Evolutionary conservation across 2,113 vertebrate species (phyloP).

Genomic region (Cottus gobio): DNA sequence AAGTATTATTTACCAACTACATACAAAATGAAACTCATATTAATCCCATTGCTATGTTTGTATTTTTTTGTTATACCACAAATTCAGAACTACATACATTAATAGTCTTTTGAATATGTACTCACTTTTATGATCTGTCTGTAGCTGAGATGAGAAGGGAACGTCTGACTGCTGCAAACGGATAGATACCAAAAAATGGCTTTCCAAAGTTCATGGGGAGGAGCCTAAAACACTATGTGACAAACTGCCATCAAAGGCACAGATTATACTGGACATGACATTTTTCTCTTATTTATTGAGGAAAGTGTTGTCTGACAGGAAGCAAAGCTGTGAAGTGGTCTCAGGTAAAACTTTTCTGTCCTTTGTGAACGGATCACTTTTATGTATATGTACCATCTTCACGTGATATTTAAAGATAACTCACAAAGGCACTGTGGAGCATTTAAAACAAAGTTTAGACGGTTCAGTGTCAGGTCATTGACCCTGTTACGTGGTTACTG

Average conservation of each 20-base stretch:
- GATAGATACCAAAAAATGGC: not conserved
- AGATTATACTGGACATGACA: not conserved
- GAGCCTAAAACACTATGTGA: slow-evolving; percentile 43
- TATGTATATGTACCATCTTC: not conserved
- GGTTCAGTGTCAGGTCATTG: slow-evolving; percentile 53
- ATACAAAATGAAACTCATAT: not conserved
- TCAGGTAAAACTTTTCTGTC: not conserved
- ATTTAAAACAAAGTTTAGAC: slow-evolving; percentile 36
- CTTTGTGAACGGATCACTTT: not conserved
- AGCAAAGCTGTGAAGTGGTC: not conserved
- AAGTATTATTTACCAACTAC: not conserved
- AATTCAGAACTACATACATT: not conserved
- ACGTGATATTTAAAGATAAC: not conserved
- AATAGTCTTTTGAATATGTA: slow-evolving; percentile 1
- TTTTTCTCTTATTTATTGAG: not conserved
- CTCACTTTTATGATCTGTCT: slow-evolving; percentile 44
- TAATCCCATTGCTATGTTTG: not conserved
- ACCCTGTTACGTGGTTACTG: slow-evolving; percentile 63
- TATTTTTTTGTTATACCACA: not conserved
- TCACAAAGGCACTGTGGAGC: slow-evolving; percentile 1
- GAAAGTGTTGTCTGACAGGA: not conserved
- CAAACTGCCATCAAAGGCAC: not conserved
- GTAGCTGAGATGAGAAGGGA: slow-evolving; percentile 16
- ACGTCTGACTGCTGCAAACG: slow-evolving; percentile 3
- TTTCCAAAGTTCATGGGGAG: slow-evolving; percentile 77